Evolutionary conservation across 2,113 vertebrate species (phyloP), one percentile per base, ranked within the genome.

Genomic region (Caranx melampygus): DNA sequence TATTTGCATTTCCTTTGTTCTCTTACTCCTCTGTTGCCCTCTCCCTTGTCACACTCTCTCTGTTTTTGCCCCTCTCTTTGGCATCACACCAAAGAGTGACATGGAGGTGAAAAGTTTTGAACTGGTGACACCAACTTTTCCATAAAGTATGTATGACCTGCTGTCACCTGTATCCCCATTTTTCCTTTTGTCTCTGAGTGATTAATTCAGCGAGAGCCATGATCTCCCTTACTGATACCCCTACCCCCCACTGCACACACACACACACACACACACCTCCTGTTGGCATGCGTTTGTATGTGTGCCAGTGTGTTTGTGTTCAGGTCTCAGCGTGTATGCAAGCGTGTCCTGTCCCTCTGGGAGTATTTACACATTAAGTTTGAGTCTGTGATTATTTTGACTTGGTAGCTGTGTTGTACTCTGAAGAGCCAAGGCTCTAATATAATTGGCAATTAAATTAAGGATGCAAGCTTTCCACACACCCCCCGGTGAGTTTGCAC

Each of bases 361-460:
- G 86, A 83, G 77, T 92, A 92, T 93, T 89, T 88, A 87, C 89
- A 91, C 78, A 88, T 92, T 87, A 89, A 82, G 84, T 88, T 89
- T 84, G 82, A 87, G 91, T 59, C 89, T 91, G 82, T 88, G 89
- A 93, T 91, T 93, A 92, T 90, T 93, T 86, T 79, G 89, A 91
- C 90, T 90, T 67, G 83, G 78, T 87, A 72, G 86, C 89, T 79
- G 68, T 75, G 84, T 83, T 85, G 85, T 90, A 74, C 80, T 78
- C 88, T 78, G 71, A 89, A 76, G 89, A 90, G 75, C 65, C 15
- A 47, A 85, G 79, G 83, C 74, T 71, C 88, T 91, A 81, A 92
- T 91, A 92, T 94, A 92, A 93, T 92, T 94, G 86, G 16, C 91
- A 94, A 93, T 94, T 94, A 94, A 90, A 92, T 92, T 86, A 92